Evolutionary conservation across 2,888 invertebrate species (phyloP), one percentile per base, ranked within the genome.

Genomic region (Hyposoter dolosus): DNA sequence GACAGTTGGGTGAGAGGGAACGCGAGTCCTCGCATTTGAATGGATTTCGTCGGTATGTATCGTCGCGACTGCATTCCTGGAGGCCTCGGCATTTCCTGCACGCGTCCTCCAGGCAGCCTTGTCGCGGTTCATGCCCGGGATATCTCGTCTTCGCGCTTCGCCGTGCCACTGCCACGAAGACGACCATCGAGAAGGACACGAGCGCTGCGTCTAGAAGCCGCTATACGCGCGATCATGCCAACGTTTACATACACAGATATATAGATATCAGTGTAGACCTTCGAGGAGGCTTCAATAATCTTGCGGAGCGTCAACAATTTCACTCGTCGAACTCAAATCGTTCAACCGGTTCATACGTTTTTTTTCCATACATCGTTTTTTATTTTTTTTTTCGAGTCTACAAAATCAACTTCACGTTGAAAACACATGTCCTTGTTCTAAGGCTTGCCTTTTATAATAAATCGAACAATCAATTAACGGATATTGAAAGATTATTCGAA

Each of bases 81-180:
- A 90, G 89, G 91, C 90, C 90, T 85, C 88, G 91, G 88, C 89
- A 90, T 91, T 91, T 92, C 91, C 91, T 92, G 90, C 89, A 89
- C 88, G 90, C 90, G 90, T 91, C 92, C 92, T 92, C 90, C 92
- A 91, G 84, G 91, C 91, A 92, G 92, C 92, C 92, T 92, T 92
- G 92, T 89, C 78, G 74, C 19, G 71, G 50, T 71, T 71, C 71
- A 53, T 71, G 50, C 71, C 71, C 50, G 71, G 69, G 45, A 69
- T 69, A 71, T 71, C 71, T 53, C 50, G 50, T 28, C 47, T 23
- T n/a, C n/a, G 10, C 47, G 40, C 40, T 40, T 40, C 40, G 47
- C 28, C 68, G 43, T 43, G 68, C 47, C 60, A 60, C 60, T 60
- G 60, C 12, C 60, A 17, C 15, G 17, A 28, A 69, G 45, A 69